Conservation (phyloP, 2,888 invertebrate species). For the Drosophila kuntzei region DNA sequence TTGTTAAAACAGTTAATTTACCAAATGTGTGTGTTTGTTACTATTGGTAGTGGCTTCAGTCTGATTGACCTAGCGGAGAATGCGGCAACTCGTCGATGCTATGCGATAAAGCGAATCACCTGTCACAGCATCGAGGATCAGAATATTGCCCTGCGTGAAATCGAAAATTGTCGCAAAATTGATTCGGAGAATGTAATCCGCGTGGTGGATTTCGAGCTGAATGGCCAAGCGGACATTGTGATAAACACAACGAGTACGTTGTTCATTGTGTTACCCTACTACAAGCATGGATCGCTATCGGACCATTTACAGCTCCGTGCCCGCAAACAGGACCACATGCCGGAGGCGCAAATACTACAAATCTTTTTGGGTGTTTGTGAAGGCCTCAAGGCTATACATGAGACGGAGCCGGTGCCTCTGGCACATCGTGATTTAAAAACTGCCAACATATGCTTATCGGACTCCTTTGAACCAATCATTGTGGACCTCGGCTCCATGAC, state of each 20-base stretch:
- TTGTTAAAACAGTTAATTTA: background rate
- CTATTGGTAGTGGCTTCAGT: slow-evolving; percentile 90
- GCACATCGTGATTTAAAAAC: slow-evolving; percentile 95
- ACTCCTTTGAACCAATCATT: slow-evolving; percentile 90
- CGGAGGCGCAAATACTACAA: slow-evolving; percentile 88
- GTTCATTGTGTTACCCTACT: slow-evolving; percentile 91
- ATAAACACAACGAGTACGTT: slow-evolving; percentile 90
- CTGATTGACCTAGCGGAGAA: slow-evolving; percentile 92
- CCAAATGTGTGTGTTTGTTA: background rate
- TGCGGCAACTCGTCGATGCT: slow-evolving; percentile 88
- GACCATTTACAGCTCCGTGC: slow-evolving; percentile 89
- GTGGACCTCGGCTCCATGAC: slow-evolving; percentile 93
- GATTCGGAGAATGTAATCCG: slow-evolving; percentile 91
- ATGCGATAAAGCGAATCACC: slow-evolving; percentile 92
- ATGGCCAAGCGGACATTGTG: slow-evolving; percentile 89
- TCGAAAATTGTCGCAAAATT: slow-evolving; percentile 90
- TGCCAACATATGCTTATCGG: slow-evolving; percentile 92
- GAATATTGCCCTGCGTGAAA: slow-evolving; percentile 89
- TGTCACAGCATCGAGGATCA: slow-evolving; percentile 93
- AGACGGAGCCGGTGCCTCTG: slow-evolving; percentile 89
- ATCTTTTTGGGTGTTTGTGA: slow-evolving; percentile 91
- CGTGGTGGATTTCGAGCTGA: slow-evolving; percentile 89
- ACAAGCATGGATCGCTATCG: slow-evolving; percentile 91
- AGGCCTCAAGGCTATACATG: slow-evolving; percentile 91
- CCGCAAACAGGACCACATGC: slow-evolving; percentile 87